A percentile compares a stretch with the other conserved stretches of the same genome.
Conservation (phyloP, 2,888 invertebrate genomes). For the Lepetodrilus schrolli region DNA sequence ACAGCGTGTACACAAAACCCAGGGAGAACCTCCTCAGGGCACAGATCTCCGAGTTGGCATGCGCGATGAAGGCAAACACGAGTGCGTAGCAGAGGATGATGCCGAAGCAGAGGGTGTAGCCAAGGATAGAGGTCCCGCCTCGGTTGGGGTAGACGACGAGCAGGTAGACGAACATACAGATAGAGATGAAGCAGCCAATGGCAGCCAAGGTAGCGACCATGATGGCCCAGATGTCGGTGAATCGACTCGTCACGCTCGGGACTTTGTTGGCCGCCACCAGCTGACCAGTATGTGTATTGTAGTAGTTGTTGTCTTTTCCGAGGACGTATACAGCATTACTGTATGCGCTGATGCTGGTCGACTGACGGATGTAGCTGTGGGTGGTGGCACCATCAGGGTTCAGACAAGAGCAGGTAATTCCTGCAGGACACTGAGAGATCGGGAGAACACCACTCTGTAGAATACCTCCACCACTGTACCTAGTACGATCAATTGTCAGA, state of each 20-base stretch:
- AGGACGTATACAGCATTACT: constrained; percentile 44
- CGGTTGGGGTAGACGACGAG: constrained; percentile 74
- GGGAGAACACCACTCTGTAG: constrained; percentile 49
- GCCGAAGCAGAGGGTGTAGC: constrained; percentile 75
- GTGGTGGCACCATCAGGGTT: constrained; percentile 31
- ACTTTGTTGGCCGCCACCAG: constrained; percentile 49
- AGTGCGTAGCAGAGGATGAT: constrained; percentile 74
- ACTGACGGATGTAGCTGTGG: background rate
- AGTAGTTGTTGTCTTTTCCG: constrained; percentile 59
- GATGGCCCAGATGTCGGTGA: constrained; percentile 74
- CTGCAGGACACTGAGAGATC: constrained; percentile 58
- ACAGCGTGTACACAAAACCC: constrained; percentile 75
- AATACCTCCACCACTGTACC: constrained; percentile 54
- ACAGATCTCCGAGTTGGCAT: constrained; percentile 73
- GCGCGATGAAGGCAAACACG: constrained; percentile 75
- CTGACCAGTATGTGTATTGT: constrained; percentile 57
- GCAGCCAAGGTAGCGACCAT: constrained; percentile 71
- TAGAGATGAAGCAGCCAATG: constrained; percentile 73
- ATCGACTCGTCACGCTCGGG: constrained; percentile 53
- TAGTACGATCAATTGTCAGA: constrained; percentile 44
- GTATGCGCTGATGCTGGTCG: constrained; percentile 30
- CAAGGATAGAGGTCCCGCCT: constrained; percentile 75
- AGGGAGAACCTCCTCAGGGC: constrained; percentile 75
- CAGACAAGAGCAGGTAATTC: constrained; percentile 56
- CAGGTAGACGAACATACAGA: constrained; percentile 75